Evolutionary conservation across 2,113 vertebrate species (phyloP).

Genomic region (Oncorhynchus mykiss): DNA sequence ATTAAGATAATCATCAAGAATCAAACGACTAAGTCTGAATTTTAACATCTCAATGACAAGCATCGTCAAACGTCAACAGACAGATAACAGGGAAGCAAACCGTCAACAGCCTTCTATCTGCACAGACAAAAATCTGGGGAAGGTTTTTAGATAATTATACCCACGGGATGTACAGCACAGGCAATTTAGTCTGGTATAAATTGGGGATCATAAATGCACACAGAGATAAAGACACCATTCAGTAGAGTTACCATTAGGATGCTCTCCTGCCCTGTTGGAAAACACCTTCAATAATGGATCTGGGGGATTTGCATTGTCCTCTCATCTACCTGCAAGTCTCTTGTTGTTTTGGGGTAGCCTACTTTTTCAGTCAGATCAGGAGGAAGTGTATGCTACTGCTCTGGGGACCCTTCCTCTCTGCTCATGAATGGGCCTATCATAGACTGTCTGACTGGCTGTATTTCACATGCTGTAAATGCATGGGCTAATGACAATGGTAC

Average conservation of each 20-base stretch:
- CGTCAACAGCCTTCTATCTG: conserved; percentile 29
- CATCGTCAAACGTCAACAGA: conserved; percentile 32
- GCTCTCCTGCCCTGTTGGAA: conserved; percentile 44
- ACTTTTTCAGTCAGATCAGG: conserved; percentile 63
- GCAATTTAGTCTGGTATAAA: conserved; percentile 53
- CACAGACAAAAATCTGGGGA: conserved; percentile 53
- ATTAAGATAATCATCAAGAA: conserved; percentile 67
- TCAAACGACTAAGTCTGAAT: conserved; percentile 54
- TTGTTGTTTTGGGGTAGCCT: conserved; percentile 61
- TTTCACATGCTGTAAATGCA: conserved; percentile 16
- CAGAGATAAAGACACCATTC: conserved; percentile 44
- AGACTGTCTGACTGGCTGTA: conserved; percentile 18
- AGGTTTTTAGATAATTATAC: conserved; percentile 59
- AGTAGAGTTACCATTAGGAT: conserved; percentile 19
- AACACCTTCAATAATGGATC: conserved; percentile 57
- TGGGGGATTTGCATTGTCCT: conserved; percentile 45
- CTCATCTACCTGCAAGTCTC: conserved; percentile 58
- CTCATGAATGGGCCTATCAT: conserved; percentile 26
- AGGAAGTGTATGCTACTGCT: conserved; percentile 47
- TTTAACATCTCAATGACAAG: conserved; percentile 59
- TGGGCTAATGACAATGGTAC: not conserved
- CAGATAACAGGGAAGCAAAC: conserved; percentile 23
- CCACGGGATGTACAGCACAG: conserved; percentile 55
- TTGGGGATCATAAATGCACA: conserved; percentile 48
- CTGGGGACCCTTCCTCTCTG: conserved; percentile 21